Evolutionary conservation across 2,888 invertebrate species (phyloP).

Genomic region (Physocephala rufipes): DNA sequence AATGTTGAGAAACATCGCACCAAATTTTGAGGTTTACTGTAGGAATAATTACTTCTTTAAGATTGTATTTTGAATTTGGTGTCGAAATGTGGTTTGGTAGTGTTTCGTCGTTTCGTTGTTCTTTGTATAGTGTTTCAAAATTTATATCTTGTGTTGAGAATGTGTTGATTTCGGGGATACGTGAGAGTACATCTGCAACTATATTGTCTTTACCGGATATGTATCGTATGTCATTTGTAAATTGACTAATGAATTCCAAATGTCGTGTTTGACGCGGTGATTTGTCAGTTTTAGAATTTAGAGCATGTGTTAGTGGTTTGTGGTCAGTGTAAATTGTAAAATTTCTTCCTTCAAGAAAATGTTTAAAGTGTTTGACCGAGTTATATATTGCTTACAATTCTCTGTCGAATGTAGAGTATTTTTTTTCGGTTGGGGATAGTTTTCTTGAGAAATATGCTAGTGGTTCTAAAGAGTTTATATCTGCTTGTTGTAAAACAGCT

Average conservation of each 20-base stretch:
- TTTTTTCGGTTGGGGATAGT: background rate
- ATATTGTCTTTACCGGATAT: conserved; percentile 29
- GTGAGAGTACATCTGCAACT: conserved; percentile 35
- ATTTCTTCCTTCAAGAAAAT: conserved; percentile 28
- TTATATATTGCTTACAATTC: background rate
- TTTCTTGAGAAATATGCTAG: conserved; percentile 10
- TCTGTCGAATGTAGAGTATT: conserved; percentile 1
- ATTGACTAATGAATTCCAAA: conserved; percentile 35
- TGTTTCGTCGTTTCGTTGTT: no score
- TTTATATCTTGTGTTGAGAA: conserved; percentile 1
- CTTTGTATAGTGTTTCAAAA: no score
- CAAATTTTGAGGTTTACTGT: background rate
- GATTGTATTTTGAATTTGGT: conserved; percentile 20
- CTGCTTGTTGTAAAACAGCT: no score
- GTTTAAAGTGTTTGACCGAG: conserved; percentile 3
- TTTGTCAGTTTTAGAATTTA: conserved; percentile 35
- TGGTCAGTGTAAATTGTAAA: conserved; percentile 35
- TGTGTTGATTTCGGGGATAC: conserved; percentile 7
- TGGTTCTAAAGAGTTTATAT: background rate
- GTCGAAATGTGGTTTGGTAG: background rate
- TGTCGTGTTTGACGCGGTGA: conserved; percentile 36
- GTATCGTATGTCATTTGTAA: conserved; percentile 34
- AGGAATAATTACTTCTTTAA: conserved; percentile 21
- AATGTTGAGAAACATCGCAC: conserved; percentile 14
- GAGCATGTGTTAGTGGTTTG: conserved; percentile 23